Conservation (phyloP, 2,888 invertebrate genomes). For the Drosophila subquinaria region DNA sequence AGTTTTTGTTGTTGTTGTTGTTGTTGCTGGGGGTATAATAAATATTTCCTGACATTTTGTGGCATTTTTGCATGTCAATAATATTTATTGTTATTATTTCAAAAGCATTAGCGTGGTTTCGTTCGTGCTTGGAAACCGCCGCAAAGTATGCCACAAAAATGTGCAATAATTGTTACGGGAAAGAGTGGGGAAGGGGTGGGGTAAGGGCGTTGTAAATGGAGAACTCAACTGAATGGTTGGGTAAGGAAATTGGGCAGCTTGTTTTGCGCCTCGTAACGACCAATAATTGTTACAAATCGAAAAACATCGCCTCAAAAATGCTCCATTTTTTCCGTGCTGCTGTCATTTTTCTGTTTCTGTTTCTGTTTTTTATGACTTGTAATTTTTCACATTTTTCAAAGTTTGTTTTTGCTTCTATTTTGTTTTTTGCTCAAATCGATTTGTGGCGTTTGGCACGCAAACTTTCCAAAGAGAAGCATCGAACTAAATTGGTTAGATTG, state of each 20-base stretch:
- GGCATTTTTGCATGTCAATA: constrained; percentile 73
- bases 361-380: constrained; percentile 49
- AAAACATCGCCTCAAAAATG: constrained; percentile 57
- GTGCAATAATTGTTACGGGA: constrained; percentile 58
- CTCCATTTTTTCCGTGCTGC: constrained; percentile 27
- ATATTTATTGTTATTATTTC: constrained; percentile 74
- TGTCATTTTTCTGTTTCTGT: constrained; percentile 43
- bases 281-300: constrained; percentile 74
- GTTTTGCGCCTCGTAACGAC: constrained; percentile 60
- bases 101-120: constrained; percentile 55
- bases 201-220: background rate
- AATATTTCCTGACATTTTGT: constrained; percentile 70
- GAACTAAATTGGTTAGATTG: constrained; percentile 55
- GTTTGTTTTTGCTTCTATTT: constrained; percentile 28
- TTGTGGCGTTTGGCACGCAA: constrained; percentile 71
- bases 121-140: constrained; percentile 53
- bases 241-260: constrained; percentile 54
- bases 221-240: constrained; percentile 1
- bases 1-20: background rate
- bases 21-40: constrained; percentile 49
- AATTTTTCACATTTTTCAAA: constrained; percentile 67
- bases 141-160: constrained; percentile 63
- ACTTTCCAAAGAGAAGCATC: constrained; percentile 36
- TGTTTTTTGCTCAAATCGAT: constrained; percentile 58
- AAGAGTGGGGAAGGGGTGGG: background rate